These are phyloP conservation scores for Triplophysa bombifrons DNA, from an alignment of 2,797 vertebrate genomes.

Conservation along the genomic window DNA sequence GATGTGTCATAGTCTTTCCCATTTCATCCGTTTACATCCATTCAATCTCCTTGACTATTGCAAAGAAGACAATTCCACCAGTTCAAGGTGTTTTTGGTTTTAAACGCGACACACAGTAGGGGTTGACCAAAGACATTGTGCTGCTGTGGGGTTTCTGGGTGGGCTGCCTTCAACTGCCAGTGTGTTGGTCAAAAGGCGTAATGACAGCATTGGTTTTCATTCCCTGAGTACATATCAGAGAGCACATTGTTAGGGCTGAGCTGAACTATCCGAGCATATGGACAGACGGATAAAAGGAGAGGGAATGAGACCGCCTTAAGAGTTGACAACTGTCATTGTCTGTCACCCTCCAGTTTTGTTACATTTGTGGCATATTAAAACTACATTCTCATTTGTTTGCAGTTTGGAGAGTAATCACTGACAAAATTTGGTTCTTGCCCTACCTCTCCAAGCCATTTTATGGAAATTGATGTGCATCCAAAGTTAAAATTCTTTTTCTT, in stretches of 20 bases:
- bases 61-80: not conserved
- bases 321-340: not conserved
- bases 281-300: not conserved
- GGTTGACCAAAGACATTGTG: not conserved
- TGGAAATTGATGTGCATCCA: not conserved
- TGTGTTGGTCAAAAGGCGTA: constrained; percentile 12
- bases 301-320: not conserved
- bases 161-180: not conserved
- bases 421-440: not conserved
- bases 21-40: not conserved
- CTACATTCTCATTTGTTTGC: not conserved
- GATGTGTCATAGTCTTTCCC: not conserved
- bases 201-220: constrained; percentile 20
- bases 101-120: not conserved
- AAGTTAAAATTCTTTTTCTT: not conserved
- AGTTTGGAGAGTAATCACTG: constrained; percentile 11
- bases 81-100: not conserved
- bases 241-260: constrained; percentile 15
- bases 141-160: not conserved
- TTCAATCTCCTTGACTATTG: constrained; percentile 1
- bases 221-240: constrained; percentile 3
- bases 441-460: not conserved
- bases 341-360: not conserved
- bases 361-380: not conserved
- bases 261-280: not conserved